phyloP scores from a whole-genome alignment of 2,888 invertebrate genomes.

The Uropetala carovei region DNA sequence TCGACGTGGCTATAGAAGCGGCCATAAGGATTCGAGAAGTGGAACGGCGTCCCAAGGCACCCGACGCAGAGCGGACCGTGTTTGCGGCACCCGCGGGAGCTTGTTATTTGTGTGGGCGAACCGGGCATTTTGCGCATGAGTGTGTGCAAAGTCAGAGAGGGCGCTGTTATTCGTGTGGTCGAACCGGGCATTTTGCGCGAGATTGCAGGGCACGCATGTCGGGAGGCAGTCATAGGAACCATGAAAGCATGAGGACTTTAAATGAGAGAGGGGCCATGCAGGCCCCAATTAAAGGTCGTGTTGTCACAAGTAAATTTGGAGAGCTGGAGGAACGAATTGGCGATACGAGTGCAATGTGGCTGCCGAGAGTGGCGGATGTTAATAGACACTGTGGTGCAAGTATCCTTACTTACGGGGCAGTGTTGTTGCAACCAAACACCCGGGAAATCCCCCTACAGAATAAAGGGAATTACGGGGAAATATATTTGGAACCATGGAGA shows the following conservation, averaged over 20 bases:
- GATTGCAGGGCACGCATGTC: not conserved
- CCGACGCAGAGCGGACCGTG: too few relatives aligned
- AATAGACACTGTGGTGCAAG: not conserved
- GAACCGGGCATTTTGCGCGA: not conserved
- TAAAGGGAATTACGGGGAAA: not conserved
- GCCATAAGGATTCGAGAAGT: not conserved
- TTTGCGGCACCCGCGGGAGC: too few relatives aligned
- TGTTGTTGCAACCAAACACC: not conserved
- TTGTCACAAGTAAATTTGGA: not conserved
- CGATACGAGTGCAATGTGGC: not conserved
- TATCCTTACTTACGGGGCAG: not conserved
- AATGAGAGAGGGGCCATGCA: not conserved
- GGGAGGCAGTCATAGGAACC: not conserved
- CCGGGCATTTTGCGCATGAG: not conserved
- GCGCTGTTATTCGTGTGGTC: not conserved
- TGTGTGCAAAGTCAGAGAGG: not conserved
- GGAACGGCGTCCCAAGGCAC: not conserved
- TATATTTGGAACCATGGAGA: not conserved
- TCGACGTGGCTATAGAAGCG: not conserved
- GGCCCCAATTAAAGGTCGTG: not conserved
- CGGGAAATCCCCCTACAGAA: not conserved
- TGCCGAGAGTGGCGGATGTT: not conserved
- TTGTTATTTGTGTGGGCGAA: too few relatives aligned
- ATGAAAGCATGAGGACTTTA: not conserved
- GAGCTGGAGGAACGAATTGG: not conserved